These are phyloP conservation scores for Parasteatoda lunata DNA, from an alignment of 2,888 invertebrate genomes.

Conservation along the genomic window DNA sequence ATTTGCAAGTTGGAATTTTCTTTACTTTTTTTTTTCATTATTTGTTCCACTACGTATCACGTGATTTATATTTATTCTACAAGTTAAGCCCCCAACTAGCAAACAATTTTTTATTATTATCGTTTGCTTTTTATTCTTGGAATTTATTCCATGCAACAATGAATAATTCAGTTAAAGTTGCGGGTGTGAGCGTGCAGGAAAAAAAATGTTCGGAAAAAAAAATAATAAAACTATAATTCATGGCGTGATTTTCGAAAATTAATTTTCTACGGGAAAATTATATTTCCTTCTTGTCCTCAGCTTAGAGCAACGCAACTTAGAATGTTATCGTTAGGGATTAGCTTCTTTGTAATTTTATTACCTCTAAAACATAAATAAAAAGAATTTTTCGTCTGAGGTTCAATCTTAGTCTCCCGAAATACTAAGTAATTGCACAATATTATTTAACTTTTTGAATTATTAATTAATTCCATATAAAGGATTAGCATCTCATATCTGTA, in stretches of 20 bases:
- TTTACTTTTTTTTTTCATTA: slow-evolving; percentile 6
- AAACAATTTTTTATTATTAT: neutral
- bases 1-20: neutral
- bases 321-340: slow-evolving; percentile 1
- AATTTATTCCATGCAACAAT: neutral
- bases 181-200: neutral
- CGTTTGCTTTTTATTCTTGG: neutral
- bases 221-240: neutral
- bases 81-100: slow-evolving; percentile 2
- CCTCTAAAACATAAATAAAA: neutral
- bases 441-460: no score
- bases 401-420: no score
- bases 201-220: neutral
- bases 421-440: no score
- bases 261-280: neutral
- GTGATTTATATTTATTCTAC: slow-evolving; percentile 1
- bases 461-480: no score
- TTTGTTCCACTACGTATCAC: neutral
- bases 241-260: slow-evolving; percentile 3
- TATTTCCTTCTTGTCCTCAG: neutral
- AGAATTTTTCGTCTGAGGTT: neutral
- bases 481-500: no score
- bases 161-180: slow-evolving; percentile 1
- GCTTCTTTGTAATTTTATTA: neutral
- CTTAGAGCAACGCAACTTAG: neutral